Conservation (phyloP, 2,113 vertebrate genomes). For the Diglossa brunneiventris region DNA sequence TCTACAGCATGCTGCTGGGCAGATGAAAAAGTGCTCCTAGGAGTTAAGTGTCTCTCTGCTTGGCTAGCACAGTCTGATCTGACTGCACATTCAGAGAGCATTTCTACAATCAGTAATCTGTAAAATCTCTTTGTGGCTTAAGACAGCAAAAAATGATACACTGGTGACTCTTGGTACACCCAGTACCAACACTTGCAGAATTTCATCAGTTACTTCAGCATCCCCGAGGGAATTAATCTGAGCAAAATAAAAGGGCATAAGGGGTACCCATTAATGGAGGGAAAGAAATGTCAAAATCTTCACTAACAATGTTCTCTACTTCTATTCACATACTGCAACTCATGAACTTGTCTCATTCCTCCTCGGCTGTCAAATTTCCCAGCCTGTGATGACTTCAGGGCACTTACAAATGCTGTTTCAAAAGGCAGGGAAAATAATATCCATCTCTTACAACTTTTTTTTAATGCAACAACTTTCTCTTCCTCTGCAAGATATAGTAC, state of each 20-base stretch:
- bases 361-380: background rate
- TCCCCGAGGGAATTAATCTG: background rate
- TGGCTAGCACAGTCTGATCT: background rate
- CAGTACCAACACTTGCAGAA: background rate
- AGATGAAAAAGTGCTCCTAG: background rate
- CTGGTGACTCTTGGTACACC: background rate
- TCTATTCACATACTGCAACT: background rate
- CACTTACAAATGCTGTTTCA: background rate
- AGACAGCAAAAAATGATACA: background rate
- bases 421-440: background rate
- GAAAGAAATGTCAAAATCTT: constrained; percentile 5
- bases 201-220: background rate
- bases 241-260: background rate
- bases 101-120: background rate
- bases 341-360: background rate
- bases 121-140: background rate
- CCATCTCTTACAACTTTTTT: background rate
- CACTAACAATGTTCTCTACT: background rate
- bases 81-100: background rate
- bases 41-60: background rate
- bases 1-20: background rate
- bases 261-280: background rate
- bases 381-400: background rate
- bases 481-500: background rate
- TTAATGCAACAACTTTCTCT: background rate